Base-by-base conservation (phyloP, 2,888 invertebrate species). In the Aphodius granarius region DNA sequence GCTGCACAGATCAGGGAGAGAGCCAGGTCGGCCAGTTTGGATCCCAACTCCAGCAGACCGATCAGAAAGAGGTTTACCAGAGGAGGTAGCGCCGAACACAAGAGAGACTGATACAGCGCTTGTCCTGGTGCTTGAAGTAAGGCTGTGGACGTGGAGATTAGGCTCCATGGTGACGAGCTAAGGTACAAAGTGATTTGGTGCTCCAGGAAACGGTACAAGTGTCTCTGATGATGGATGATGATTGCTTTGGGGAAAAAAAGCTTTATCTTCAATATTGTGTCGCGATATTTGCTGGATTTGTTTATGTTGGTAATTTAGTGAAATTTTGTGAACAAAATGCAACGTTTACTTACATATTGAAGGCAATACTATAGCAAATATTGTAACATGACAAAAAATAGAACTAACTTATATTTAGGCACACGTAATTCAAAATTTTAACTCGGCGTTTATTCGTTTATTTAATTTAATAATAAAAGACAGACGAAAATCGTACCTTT, bases 1-100 rank as follows among this genome's bases (percentile, higher is more conserved):
- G 87, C 87, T 5, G 86, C 85, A 64, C 86, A 87, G 78, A 86
- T 87, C 81, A 76, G 86, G 16, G 82, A 86, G 75, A 79, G 83
- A 75, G 19, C 18, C 5, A 79, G 87, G 73, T 86, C 86, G 6
- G 84, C 85, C 9, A 87, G 87, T 79, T 80, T 87, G 75, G 87
- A 87, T 80, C 84, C 85, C 70, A 84, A 81, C 77, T 79, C 83
- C 9, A 81, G 81, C 15, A 78, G 79, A 63, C 79, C 81, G 3
- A 80, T 84, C 22, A 79, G 86, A 74, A 83, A 83, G 77, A 82
- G 85, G 76, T 83, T 86, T 79, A 79, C 82, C 22, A 81, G 85
- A 71, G 85, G 85, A 16, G 82, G 83, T 18, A 86, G 86, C 79
- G 84, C 82, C 22, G 84, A 85, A 80, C 77, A 79, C 75, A 78